Conservation (phyloP, 2,888 invertebrate species). For the Chesias legatella region DNA sequence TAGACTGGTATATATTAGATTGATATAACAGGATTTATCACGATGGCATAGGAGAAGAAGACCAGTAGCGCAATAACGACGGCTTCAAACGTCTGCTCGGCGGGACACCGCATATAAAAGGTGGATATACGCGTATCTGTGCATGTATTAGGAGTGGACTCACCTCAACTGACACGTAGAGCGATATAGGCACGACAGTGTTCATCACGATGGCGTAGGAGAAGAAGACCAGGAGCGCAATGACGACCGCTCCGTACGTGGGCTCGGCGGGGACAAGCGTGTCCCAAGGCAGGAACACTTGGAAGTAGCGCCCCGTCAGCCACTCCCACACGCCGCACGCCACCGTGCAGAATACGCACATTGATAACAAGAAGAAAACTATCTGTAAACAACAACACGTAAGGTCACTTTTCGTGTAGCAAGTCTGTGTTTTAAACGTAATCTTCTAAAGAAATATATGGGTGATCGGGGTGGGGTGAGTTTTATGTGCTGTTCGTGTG, state of each 20-base stretch:
- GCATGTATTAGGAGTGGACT: conserved; percentile 32
- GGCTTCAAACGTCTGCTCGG: too few species aligned
- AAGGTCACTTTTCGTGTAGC: too few species aligned
- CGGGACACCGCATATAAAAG: too few species aligned
- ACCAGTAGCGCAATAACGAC: too few species aligned
- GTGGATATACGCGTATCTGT: too few species aligned
- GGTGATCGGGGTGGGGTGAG: too few species aligned
- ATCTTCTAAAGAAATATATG: too few species aligned
- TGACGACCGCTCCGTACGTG: conserved; percentile 92
- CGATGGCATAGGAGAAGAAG: too few species aligned
- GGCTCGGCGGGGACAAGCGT: conserved; percentile 92
- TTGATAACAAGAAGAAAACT: conserved; percentile 97
- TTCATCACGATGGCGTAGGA: conserved; percentile 99
- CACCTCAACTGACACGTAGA: conserved; percentile 97
- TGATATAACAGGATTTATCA: too few species aligned
- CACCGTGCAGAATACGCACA: conserved; percentile 98
- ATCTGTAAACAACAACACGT: conserved; percentile 83
- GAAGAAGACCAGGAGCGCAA: conserved; percentile 98
- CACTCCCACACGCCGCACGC: conserved; percentile 99
- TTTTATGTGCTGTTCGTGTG: too few species aligned
- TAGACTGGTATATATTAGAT: too few species aligned
- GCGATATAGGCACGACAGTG: conserved; percentile 99
- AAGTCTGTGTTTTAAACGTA: too few species aligned
- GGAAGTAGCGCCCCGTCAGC: conserved; percentile 93
- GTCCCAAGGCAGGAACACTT: conserved; percentile 97